Conservation (phyloP, 2,113 vertebrate species). For the Phylloscopus trochilus region DNA sequence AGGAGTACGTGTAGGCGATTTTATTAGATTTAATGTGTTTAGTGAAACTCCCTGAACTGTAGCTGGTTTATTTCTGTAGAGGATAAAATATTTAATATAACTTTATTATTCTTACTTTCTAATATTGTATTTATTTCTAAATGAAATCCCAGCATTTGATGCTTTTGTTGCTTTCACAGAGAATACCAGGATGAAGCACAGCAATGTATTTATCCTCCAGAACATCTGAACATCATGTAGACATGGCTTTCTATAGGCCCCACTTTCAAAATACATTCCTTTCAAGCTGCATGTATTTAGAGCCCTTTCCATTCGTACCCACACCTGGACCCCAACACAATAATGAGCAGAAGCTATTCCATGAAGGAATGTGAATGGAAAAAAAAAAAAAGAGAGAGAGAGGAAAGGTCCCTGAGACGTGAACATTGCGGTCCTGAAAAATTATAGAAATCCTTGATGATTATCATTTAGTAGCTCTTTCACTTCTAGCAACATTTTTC, state of each 20-base stretch:
- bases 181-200: neutral
- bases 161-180: neutral
- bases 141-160: constrained; percentile 12
- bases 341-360: neutral
- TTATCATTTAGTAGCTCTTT: neutral
- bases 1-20: constrained; percentile 74
- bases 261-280: neutral
- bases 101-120: constrained; percentile 50
- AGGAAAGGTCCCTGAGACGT: neutral
- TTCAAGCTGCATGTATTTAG: neutral
- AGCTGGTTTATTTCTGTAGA: constrained; percentile 66
- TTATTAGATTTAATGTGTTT: constrained; percentile 78
- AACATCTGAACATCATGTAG: neutral
- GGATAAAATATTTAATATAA: constrained; percentile 59
- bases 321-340: neutral
- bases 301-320: neutral
- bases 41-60: constrained; percentile 70
- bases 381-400: neutral
- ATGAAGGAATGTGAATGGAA: neutral
- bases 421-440: neutral
- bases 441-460: neutral
- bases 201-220: neutral
- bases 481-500: neutral
- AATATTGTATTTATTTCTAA: constrained; percentile 36
- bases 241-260: neutral